Conservation (phyloP, 2,888 invertebrate genomes). For the Cerastis rubricosa region DNA sequence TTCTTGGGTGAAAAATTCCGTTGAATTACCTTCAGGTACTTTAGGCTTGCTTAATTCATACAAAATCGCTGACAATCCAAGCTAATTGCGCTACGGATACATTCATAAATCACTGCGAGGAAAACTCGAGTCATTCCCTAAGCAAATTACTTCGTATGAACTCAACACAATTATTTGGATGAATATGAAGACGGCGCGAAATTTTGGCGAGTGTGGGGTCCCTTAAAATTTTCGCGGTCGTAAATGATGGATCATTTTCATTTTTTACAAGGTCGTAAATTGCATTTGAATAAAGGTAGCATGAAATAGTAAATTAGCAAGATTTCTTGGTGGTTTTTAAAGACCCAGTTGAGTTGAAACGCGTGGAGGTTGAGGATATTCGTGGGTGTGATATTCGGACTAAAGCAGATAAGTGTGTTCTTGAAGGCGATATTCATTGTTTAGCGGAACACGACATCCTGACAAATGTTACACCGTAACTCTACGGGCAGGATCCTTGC, state of each 20-base stretch:
- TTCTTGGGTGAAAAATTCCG: constrained; percentile 60
- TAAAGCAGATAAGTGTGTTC: constrained; percentile 21
- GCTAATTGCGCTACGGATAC: constrained; percentile 65
- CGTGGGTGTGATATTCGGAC: constrained; percentile 14
- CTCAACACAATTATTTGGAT: constrained; percentile 58
- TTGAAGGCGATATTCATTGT: constrained; percentile 56
- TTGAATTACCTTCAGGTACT: constrained; percentile 56
- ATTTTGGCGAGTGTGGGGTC: constrained; percentile 37
- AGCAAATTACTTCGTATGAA: constrained; percentile 65
- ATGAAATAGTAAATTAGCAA: constrained; percentile 9
- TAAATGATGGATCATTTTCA: constrained; percentile 49
- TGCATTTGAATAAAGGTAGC: constrained; percentile 50
- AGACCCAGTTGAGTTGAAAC: neutral
- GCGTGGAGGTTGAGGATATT: constrained; percentile 3
- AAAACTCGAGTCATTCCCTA: constrained; percentile 67
- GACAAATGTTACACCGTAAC: constrained; percentile 25
- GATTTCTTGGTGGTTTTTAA: neutral
- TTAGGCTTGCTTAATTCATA: constrained; percentile 60
- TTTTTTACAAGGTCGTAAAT: constrained; percentile 50
- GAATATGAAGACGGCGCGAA: constrained; percentile 42
- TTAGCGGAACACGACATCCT: constrained; percentile 53
- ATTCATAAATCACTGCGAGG: constrained; percentile 66
- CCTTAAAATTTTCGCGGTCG: constrained; percentile 28
- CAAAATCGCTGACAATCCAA: constrained; percentile 65
- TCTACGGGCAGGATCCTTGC: constrained; percentile 13